Percentiles rank a stretch among this genome's conserved stretches.
phyloP scores from a whole-genome alignment of 1,140 invertebrate species.

The Leptinotarsa lineolata region DNA sequence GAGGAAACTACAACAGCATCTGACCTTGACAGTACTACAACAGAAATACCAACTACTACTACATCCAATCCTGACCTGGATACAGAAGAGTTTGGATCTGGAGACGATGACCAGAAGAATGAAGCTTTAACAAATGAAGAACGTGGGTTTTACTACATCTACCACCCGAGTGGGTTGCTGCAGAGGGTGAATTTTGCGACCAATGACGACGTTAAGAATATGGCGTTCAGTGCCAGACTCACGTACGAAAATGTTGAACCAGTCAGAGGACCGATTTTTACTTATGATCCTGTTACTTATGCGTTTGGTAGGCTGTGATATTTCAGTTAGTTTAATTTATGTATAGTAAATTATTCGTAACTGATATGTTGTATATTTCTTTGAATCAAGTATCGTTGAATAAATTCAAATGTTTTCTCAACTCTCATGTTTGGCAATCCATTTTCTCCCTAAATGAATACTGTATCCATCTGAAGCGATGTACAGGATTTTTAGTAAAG shows the following conservation, averaged over 20 bases:
- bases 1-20: conserved; percentile 26
- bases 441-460: no score
- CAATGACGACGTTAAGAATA: conserved; percentile 58
- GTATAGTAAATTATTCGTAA: conserved; percentile 1
- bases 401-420: no score
- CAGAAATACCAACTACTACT: conserved; percentile 16
- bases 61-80: conserved; percentile 10
- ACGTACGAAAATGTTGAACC: conserved; percentile 62
- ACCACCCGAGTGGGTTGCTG: conserved; percentile 60
- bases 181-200: conserved; percentile 60
- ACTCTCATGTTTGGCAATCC: no score
- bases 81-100: conserved; percentile 9
- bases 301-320: conserved; percentile 29
- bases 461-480: no score
- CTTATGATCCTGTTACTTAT: conserved; percentile 53
- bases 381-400: no score
- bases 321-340: neutral
- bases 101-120: conserved; percentile 9
- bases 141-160: conserved; percentile 60
- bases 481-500: no score
- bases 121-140: conserved; percentile 16
- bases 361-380: neutral
- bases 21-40: conserved; percentile 18
- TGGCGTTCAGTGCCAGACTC: conserved; percentile 61
- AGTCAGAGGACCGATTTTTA: conserved; percentile 61